Base-by-base conservation (phyloP, 2,113 vertebrate genomes). In the Cryptotis parvus region DNA sequence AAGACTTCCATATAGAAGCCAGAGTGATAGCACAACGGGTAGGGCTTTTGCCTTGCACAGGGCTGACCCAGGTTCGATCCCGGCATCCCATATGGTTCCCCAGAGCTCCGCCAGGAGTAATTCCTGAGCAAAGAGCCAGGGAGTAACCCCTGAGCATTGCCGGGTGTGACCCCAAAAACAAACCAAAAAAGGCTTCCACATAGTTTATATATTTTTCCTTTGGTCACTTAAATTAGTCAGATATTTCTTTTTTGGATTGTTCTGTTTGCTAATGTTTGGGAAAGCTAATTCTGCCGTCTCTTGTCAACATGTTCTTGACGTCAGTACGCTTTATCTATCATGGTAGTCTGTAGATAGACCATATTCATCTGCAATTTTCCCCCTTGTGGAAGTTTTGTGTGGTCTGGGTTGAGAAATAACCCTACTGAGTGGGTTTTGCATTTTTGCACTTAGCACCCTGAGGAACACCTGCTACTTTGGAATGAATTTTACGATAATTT, bases 161-260 rank as follows among this genome's bases (percentile, higher is more conserved):
- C n/a, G n/a, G n/a, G n/a, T n/a, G n/a, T n/a, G n/a, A n/a, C n/a
- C n/a, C n/a, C n/a, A n/a, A n/a, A n/a, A n/a, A n/a, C n/a, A n/a
- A n/a, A n/a, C n/a, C n/a, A n/a, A n/a, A n/a, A n/a, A 37, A 31
- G 69, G 37, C 41, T 84, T 45, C 3, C 26, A 75, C 65, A 33
- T 80, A 18, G 33, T 49, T 70, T 55, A 58, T 82, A 3, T 87
- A 5, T 55, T 72, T 70, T 85, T 26, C 33, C 27, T 80, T 80
- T 65, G 22, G 55, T 89, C 10, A 82, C 74, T 91, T 26, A 9
- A 72, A 29, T 75, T 89, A 69, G 84, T 80, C 84, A 74, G 79
- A 24, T 35, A 80, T 33, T 79, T 52, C 58, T 37, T 70, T 78
- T 92, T 35, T 7, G 24, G 22, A 86, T 80, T 75, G 31, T 76